Base-by-base conservation (phyloP, 2,797 vertebrate genomes). In the Tympanoctomys barrerae region DNA sequence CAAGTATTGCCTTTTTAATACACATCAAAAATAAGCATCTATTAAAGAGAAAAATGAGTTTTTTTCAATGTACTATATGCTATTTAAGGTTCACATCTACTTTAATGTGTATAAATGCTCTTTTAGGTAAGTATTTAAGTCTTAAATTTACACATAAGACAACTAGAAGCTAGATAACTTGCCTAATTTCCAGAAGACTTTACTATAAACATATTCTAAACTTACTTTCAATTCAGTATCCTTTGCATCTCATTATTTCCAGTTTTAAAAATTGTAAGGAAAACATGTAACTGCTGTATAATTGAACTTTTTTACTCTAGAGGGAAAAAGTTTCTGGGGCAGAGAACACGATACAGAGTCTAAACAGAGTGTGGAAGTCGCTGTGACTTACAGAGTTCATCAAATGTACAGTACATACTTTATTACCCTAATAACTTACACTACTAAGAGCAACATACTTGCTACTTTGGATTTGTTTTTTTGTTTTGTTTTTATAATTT, bases 171-270 rank as follows among this genome's bases (percentile, higher is more conserved):
- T 62, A 89, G 28, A 62, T 54, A 82, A 89, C 36, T 46, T 77
- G 6, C 19, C 57, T 82, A 52, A 92, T 79, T 92, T 84, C 14
- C 42, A 90, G 87, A 28, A 57, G 11, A 61, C 3, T 68, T 61
- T 68, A 85, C 42, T 71, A 78, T 96, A 96, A 92, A 2, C 21
- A 4, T 5, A 84, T 86, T 85, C 66, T 94, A 82, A 86, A 21
- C 11, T 59, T 89, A 89, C 36, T 85, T 18, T 87, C 7, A 94
- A 4, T 70, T 77, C 33, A 92, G 18, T 59, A 54, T 75, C 59
- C 79, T 36, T 71, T 91, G 1, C 66, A 77, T 66, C 22, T 73
- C 22, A 59, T 54, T 87, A 28, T 84, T 90, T 16, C 18, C 28
- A 46, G 31, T 88, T 10, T 87, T 85, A 21, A 82, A 84, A 91